phyloP scores from a whole-genome alignment of 1,140 invertebrate genomes.

The Sesamia nonagrioides region DNA sequence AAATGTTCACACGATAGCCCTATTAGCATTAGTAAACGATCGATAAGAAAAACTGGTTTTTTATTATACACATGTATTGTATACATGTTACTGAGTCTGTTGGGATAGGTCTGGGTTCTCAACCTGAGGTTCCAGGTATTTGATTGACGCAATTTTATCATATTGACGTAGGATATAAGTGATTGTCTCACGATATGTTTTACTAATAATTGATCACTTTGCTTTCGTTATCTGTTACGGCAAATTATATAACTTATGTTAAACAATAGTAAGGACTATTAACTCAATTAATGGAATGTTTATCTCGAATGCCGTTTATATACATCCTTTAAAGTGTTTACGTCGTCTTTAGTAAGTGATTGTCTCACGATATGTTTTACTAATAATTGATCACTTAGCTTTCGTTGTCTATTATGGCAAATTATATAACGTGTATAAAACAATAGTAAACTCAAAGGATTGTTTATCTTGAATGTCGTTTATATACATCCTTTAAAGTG shows the following conservation, averaged over 20 bases:
- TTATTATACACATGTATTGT: background rate
- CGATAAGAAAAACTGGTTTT: slow-evolving; percentile 22
- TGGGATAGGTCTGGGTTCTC: slow-evolving; percentile 32
- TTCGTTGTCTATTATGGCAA: background rate
- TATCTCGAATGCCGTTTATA: background rate
- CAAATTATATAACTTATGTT: slow-evolving; percentile 22
- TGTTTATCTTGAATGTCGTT: background rate
- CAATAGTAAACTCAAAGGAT: background rate
- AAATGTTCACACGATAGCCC: slow-evolving; percentile 39
- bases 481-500: background rate
- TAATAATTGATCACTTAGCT: slow-evolving; percentile 28
- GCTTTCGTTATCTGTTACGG: background rate
- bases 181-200: background rate
- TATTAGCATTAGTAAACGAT: slow-evolving; percentile 33
- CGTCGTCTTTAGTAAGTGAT: background rate
- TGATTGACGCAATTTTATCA: slow-evolving; percentile 11
- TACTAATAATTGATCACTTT: slow-evolving; percentile 26
- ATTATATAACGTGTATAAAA: slow-evolving; percentile 25
- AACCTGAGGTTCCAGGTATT: background rate
- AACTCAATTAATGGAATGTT: background rate
- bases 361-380: background rate
- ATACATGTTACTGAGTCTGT: background rate
- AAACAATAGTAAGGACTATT: background rate
- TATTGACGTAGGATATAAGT: background rate
- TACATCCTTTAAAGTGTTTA: background rate